Percentiles rank a stretch among this genome's conserved stretches.
phyloP scores from a whole-genome alignment of 1,140 invertebrate genomes.

The Atta cephalotes region DNA sequence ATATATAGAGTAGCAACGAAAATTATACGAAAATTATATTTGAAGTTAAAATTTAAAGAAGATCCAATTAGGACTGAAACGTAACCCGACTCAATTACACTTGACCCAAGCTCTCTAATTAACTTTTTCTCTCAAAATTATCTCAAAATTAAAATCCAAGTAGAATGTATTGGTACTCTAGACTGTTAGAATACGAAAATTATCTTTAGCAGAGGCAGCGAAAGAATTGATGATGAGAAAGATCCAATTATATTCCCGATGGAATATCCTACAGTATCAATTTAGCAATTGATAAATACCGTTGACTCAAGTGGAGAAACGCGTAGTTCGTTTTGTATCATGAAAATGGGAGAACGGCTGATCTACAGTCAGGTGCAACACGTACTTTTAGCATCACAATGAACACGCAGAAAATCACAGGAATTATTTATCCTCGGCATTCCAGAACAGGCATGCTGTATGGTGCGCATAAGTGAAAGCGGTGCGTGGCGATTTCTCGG shows the following conservation, averaged over 20 bases:
- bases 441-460: conserved; percentile 6
- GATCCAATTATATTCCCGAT: conserved; percentile 15
- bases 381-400: conserved; percentile 54
- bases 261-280: not conserved
- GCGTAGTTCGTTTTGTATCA: not conserved
- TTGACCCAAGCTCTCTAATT: not conserved
- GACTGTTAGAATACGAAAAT: not conserved
- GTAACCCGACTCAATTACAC: not conserved
- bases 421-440: conserved; percentile 56
- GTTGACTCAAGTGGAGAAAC: conserved; percentile 7
- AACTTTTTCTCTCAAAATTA: conserved; percentile 8
- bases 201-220: not conserved
- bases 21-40: not conserved
- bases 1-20: not conserved
- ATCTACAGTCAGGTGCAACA: conserved; percentile 20
- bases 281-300: conserved; percentile 29
- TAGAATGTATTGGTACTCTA: not conserved
- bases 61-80: not conserved
- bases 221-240: not conserved
- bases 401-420: conserved; percentile 44
- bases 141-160: conserved; percentile 8
- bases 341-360: conserved; percentile 23
- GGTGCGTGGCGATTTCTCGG: conserved; percentile 29
- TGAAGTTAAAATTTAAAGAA: not conserved
- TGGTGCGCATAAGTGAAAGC: conserved; percentile 53